Evolutionary conservation across 2,113 vertebrate species (phyloP), one percentile per base, ranked within the genome.

Genomic region (Tapirus terrestris): DNA sequence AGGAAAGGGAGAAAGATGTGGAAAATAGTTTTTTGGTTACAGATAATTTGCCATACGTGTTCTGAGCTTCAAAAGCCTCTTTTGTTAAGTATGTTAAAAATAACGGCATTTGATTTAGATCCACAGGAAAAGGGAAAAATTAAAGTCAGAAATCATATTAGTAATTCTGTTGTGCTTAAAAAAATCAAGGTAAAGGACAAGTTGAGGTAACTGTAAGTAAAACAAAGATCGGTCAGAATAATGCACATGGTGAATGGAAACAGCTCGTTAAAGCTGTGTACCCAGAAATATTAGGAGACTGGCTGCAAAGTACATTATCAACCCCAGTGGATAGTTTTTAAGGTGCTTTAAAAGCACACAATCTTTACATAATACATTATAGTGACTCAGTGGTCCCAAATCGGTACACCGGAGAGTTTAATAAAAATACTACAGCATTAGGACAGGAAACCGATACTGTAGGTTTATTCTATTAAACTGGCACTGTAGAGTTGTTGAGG

Each of bases 291-390:
- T 3, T 67, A 80, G 68, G 48, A 81, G 17, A 85, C 27, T 6
- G 83, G 31, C 6, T 73, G 56, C 9, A 67, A 48, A 84, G 45
- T 8, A n/a, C n/a, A 23, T 88, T 85, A n/a, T 43, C 86, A 68
- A 20, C 29, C 27, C 18, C 65, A 82, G 51, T 58, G 39, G 53
- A 29, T 25, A 18, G 6, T 65, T 65, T 96, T 85, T 8, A 18
- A 94, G 95, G 92, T 90, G 11, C 27, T 81, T 98, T 97, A 63
- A 91, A 96, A 97, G 93, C 10, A 65, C 23, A n/a, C 6, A 1
- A 0, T 96, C 63, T 96, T 97, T 91, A 61, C 39, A 43, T 25
- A 91, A 90, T 76, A 91, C 16, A 36, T 61, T 83, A 17, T 56
- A 93, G 67, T 91, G 96, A 67, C 61, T 87, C n/a, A 45, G 31